Percentiles rank a stretch among this genome's conserved stretches.
Evolutionary conservation across 2,888 invertebrate genomes (phyloP).

Genomic region (Acleris emargana): DNA sequence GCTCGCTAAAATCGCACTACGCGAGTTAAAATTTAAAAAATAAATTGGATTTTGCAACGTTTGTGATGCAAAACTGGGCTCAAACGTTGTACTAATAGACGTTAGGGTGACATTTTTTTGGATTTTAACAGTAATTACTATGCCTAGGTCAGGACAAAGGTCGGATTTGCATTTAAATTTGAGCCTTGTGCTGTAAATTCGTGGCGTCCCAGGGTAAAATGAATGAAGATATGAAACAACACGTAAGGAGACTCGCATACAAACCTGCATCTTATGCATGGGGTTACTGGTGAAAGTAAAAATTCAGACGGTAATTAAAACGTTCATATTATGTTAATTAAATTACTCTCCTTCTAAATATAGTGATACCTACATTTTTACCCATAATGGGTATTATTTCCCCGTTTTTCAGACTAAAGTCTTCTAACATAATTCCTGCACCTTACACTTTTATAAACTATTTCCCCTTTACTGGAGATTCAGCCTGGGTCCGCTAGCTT

Average conservation of each 20-base stretch:
- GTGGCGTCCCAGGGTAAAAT: slow-evolving; percentile 36
- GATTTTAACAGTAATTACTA: slow-evolving; percentile 65
- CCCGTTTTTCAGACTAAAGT: too few species aligned
- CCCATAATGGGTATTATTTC: too few species aligned
- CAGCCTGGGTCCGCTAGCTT: too few species aligned
- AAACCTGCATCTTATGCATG: neutral
- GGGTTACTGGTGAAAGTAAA: too few species aligned
- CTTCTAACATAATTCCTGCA: too few species aligned
- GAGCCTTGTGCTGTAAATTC: slow-evolving; percentile 48
- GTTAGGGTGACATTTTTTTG: slow-evolving; percentile 24
- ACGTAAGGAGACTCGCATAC: slow-evolving; percentile 20
- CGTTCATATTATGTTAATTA: too few species aligned
- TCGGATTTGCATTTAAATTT: slow-evolving; percentile 75
- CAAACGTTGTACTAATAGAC: slow-evolving; percentile 42
- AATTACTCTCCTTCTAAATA: too few species aligned
- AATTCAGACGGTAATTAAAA: too few species aligned
- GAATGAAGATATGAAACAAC: slow-evolving; percentile 28
- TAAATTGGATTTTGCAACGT: slow-evolving; percentile 60
- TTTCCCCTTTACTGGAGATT: too few species aligned
- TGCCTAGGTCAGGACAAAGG: slow-evolving; percentile 59
- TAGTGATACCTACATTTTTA: too few species aligned
- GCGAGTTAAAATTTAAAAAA: slow-evolving; percentile 57
- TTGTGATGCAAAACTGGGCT: slow-evolving; percentile 75
- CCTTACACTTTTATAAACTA: too few species aligned
- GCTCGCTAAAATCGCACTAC: slow-evolving; percentile 46